Conservation (phyloP, 2,888 invertebrate species). For the Quadriops clusia region DNA sequence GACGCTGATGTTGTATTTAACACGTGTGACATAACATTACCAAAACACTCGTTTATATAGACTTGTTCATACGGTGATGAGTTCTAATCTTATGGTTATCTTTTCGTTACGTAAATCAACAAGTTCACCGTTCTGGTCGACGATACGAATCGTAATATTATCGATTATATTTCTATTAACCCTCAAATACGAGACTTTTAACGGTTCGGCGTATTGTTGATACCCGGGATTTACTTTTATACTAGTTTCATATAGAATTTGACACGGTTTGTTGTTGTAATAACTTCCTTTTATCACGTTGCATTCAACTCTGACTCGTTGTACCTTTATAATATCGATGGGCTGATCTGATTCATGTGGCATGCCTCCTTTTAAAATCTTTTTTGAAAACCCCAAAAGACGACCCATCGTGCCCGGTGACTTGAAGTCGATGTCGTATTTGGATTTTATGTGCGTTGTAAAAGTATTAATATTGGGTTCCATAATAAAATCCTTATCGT, state of each 20-base stretch:
- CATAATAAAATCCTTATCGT: constrained; percentile 7
- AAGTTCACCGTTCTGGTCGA: constrained; percentile 22
- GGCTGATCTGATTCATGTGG: constrained; percentile 16
- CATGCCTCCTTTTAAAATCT: constrained; percentile 8
- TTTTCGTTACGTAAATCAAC: constrained; percentile 24
- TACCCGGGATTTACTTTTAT: constrained; percentile 25
- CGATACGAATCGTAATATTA: constrained; percentile 20
- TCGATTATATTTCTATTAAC: constrained; percentile 18
- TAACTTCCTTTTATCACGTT: constrained; percentile 24
- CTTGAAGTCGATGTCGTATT: constrained; percentile 10
- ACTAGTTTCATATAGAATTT: constrained; percentile 29
- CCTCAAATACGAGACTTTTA: constrained; percentile 27
- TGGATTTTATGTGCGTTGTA: constrained; percentile 16
- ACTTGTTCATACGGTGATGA: too few species aligned
- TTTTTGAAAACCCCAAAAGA: constrained; percentile 10
- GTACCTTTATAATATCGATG: constrained; percentile 17
- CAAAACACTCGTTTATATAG: too few species aligned
- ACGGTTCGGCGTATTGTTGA: constrained; percentile 26
- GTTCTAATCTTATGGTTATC: constrained; percentile 20
- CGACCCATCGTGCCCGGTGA: constrained; percentile 9
- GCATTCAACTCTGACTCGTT: constrained; percentile 17
- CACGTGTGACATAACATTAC: too few species aligned
- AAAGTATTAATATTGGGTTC: constrained; percentile 24
- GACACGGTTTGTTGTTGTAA: constrained; percentile 21
- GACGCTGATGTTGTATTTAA: too few species aligned